These are phyloP conservation scores for Sebastes itinus DNA, from an alignment of 2,797 vertebrate species.

Conservation along the genomic window DNA sequence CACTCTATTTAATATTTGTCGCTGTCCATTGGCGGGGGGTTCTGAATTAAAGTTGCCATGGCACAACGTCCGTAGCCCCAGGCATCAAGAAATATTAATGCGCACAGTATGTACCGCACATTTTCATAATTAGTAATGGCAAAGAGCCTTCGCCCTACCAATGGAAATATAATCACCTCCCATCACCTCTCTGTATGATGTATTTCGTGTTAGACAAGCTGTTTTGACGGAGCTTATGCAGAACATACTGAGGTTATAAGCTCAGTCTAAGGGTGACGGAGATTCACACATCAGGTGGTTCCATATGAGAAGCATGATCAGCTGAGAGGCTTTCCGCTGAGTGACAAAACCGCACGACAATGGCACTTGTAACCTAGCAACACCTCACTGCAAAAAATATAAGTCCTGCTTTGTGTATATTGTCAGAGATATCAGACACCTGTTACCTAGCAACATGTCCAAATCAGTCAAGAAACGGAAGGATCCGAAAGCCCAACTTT, in stretches of 20 bases:
- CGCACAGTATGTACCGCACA: neutral
- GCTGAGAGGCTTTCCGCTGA: neutral
- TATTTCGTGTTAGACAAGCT: neutral
- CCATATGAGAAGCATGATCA: neutral
- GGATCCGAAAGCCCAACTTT: neutral
- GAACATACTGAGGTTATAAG: neutral
- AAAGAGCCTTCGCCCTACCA: neutral
- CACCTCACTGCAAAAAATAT: slow-evolving; percentile 35
- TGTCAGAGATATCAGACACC: slow-evolving; percentile 31
- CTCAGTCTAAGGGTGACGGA: neutral
- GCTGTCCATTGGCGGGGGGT: too few relatives aligned
- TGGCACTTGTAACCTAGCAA: slow-evolving; percentile 61
- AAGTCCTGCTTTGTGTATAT: slow-evolving; percentile 30
- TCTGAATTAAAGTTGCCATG: neutral
- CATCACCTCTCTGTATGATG: neutral
- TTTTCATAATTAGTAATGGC: neutral
- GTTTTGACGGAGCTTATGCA: neutral
- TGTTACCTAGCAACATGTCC: slow-evolving; percentile 46
- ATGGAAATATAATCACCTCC: neutral
- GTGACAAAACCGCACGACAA: slow-evolving; percentile 27
- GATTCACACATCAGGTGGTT: slow-evolving; percentile 1
- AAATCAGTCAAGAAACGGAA: neutral
- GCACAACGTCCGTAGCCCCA: neutral
- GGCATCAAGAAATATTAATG: neutral
- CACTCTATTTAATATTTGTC: neutral